A percentile compares a stretch with the other conserved stretches of the same genome.
phyloP scores from a whole-genome alignment of 2,888 invertebrate species.

The Clunio marinus region DNA sequence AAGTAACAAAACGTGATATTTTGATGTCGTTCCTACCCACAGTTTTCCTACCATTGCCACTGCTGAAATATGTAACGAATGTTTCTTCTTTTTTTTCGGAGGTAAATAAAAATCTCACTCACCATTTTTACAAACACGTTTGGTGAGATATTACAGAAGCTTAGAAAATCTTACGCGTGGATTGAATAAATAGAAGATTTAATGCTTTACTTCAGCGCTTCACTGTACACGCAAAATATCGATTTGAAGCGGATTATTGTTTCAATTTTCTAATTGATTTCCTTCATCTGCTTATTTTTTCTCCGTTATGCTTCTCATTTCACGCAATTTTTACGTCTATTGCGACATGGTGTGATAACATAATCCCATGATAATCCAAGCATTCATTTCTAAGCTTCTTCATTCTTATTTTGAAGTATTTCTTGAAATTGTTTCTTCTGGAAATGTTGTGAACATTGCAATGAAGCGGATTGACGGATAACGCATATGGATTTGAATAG shows the following conservation, averaged over 20 bases:
- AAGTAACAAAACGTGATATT: neutral
- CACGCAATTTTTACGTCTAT: neutral
- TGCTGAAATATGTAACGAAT: neutral
- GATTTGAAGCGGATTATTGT: neutral
- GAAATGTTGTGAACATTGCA: no score
- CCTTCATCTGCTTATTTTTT: neutral
- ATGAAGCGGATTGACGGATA: no score
- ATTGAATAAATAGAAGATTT: neutral
- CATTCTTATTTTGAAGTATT: neutral
- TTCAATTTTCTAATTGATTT: slow-evolving; percentile 16
- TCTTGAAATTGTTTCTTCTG: no score
- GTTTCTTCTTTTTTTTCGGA: neutral
- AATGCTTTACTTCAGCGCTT: neutral
- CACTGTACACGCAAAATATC: neutral
- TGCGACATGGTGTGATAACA: neutral
- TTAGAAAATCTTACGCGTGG: neutral
- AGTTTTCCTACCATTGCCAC: neutral
- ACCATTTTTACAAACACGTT: no score
- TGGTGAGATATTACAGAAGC: neutral
- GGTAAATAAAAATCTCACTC: neutral
- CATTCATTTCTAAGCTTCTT: neutral
- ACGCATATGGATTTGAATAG: no score
- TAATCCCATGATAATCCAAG: neutral
- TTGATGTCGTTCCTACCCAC: neutral
- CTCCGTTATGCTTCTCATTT: neutral